phyloP scores from a whole-genome alignment of 2,113 vertebrate genomes.

The Euleptes europaea region DNA sequence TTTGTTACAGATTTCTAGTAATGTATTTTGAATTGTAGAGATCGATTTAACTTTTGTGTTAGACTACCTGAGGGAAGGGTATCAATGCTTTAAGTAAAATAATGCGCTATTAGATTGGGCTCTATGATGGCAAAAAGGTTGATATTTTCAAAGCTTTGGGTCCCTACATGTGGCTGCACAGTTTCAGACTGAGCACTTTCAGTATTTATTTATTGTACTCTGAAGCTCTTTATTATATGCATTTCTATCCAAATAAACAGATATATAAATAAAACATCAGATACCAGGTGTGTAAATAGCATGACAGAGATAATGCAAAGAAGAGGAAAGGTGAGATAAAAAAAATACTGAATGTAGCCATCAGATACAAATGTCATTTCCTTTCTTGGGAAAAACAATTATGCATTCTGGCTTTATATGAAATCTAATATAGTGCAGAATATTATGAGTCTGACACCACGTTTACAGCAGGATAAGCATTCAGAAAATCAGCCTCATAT shows the following conservation, averaged over 20 bases:
- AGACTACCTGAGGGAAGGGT: no score
- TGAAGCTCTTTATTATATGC: conserved; percentile 25
- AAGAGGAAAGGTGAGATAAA: conserved; percentile 42
- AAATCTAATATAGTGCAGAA: conserved; percentile 22
- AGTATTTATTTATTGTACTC: conserved; percentile 40
- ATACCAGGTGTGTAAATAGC: conserved; percentile 41
- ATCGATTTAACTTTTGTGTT: no score
- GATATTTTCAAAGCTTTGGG: background rate
- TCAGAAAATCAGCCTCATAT: conserved; percentile 17
- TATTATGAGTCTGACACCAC: conserved; percentile 23
- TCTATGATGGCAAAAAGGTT: background rate
- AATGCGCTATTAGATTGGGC: background rate
- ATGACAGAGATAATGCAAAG: conserved; percentile 32
- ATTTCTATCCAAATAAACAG: conserved; percentile 37
- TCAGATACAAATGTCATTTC: conserved; percentile 17
- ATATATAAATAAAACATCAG: conserved; percentile 55
- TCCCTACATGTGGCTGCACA: conserved; percentile 13
- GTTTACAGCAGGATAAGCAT: conserved; percentile 29
- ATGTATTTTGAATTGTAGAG: no score
- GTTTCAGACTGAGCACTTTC: conserved; percentile 43
- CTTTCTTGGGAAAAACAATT: conserved; percentile 16
- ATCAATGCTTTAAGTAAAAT: no score
- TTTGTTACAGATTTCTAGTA: no score
- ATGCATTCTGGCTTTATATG: conserved; percentile 27
- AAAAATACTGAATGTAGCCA: background rate